These are phyloP conservation scores for Callosobruchus maculatus DNA, from an alignment of 2,888 invertebrate species.

Conservation along the genomic window DNA sequence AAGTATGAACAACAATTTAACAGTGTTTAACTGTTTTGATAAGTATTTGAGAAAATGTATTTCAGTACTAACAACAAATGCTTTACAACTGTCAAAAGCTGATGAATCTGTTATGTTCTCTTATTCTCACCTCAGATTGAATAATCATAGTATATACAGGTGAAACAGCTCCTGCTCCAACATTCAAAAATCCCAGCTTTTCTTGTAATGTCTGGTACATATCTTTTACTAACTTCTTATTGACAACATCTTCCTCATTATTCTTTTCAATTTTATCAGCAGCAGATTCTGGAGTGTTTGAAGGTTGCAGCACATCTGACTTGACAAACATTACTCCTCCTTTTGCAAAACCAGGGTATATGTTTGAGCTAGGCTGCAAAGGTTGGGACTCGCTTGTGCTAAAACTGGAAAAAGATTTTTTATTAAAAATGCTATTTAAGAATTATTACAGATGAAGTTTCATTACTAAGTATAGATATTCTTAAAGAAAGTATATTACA, in stretches of 20 bases:
- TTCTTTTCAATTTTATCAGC: constrained; percentile 18
- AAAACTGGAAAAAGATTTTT: neutral
- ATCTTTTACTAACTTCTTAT: constrained; percentile 38
- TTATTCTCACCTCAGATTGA: constrained; percentile 57
- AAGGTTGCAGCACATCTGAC: constrained; percentile 30
- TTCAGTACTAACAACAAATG: too few species aligned
- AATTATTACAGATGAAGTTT: too few species aligned
- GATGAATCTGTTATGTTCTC: too few species aligned
- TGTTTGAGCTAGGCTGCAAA: neutral
- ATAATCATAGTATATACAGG: constrained; percentile 60
- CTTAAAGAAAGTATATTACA: too few species aligned
- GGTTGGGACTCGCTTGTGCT: neutral
- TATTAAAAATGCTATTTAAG: too few species aligned
- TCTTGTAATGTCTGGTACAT: constrained; percentile 52
- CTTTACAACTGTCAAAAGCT: too few species aligned
- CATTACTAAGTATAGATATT: too few species aligned
- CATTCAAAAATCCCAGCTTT: constrained; percentile 57
- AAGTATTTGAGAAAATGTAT: too few species aligned
- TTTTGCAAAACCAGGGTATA: constrained; percentile 42
- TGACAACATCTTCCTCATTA: constrained; percentile 10
- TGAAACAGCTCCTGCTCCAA: constrained; percentile 54
- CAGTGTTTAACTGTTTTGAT: too few species aligned
- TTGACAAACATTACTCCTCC: constrained; percentile 44
- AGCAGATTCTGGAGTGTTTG: constrained; percentile 8
- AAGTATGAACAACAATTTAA: too few species aligned